phyloP scores from a whole-genome alignment of 2,888 invertebrate species.

The Epirrhoe alternata region DNA sequence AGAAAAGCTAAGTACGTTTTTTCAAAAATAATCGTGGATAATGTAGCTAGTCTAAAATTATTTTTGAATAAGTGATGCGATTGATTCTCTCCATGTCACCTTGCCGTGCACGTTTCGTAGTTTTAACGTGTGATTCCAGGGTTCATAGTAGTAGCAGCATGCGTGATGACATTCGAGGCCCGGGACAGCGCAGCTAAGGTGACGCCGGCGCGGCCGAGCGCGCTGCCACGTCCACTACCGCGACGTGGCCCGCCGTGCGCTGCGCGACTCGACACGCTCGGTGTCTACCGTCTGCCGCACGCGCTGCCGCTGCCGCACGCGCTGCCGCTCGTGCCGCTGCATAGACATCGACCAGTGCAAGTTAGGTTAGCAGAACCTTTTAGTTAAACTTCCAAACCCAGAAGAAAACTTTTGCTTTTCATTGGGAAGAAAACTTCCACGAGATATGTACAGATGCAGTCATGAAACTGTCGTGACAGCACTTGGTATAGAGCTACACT shows the following conservation, averaged over 20 bases:
- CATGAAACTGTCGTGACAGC: too few species aligned
- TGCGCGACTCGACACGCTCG: slow-evolving; percentile 87
- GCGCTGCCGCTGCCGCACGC: slow-evolving; percentile 74
- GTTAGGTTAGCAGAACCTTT: slow-evolving; percentile 63
- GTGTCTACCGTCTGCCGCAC: slow-evolving; percentile 87
- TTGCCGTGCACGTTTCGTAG: too few species aligned
- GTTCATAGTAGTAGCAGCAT: slow-evolving; percentile 98
- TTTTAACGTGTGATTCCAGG: slow-evolving; percentile 75
- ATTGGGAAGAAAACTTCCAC: too few species aligned
- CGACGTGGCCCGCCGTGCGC: slow-evolving; percentile 77
- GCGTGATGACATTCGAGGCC: slow-evolving; percentile 99
- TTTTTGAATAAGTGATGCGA: too few species aligned
- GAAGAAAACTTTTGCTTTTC: too few species aligned
- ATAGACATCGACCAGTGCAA: slow-evolving; percentile 70
- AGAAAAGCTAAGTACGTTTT: too few species aligned
- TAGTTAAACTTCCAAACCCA: not conserved
- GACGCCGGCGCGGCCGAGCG: slow-evolving; percentile 89
- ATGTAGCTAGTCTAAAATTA: too few species aligned
- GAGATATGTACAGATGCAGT: too few species aligned
- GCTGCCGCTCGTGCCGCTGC: slow-evolving; percentile 71
- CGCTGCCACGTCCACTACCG: slow-evolving; percentile 81
- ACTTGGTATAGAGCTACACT: too few species aligned
- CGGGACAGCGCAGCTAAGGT: slow-evolving; percentile 96
- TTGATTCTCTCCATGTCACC: too few species aligned
- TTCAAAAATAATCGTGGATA: too few species aligned